Evolutionary conservation across 2,888 invertebrate genomes (phyloP).

Genomic region (Flabesymbios commensalis): DNA sequence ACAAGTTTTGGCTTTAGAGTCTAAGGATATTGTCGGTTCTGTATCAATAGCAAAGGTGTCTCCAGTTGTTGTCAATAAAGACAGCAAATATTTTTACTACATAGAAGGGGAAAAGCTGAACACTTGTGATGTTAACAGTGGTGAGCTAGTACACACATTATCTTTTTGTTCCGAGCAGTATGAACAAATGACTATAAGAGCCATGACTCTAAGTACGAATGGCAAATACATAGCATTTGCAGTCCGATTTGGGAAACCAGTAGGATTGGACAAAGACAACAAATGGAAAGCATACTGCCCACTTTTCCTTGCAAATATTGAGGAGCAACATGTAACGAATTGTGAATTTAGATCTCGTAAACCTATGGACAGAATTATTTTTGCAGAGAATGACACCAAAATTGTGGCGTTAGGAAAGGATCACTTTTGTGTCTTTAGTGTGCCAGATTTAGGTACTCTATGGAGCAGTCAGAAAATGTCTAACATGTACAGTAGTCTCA

Average conservation of each 20-base stretch:
- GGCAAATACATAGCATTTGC: conserved; percentile 10
- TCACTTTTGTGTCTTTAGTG: conserved; percentile 4
- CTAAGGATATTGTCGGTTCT: conserved; percentile 16
- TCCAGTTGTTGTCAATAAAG: conserved; percentile 13
- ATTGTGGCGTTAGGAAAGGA: conserved; percentile 14
- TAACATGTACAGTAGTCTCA: too few relatives aligned
- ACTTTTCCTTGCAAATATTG: too few relatives aligned
- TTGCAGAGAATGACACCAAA: conserved; percentile 19
- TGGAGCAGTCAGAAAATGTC: too few relatives aligned
- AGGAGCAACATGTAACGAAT: too few relatives aligned
- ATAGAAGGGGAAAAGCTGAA: conserved; percentile 4
- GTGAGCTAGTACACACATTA: conserved; percentile 10
- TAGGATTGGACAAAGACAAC: conserved; percentile 3
- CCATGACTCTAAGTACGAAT: conserved; percentile 13
- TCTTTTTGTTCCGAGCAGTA: conserved; percentile 1
- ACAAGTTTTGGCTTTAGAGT: conserved; percentile 14
- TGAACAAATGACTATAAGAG: conserved; percentile 12
- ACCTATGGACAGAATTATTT: conserved; percentile 14
- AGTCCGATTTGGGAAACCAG: conserved; percentile 11
- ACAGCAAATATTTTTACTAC: conserved; percentile 10
- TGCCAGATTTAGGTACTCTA: conserved; percentile 2
- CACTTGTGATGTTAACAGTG: conserved; percentile 21
- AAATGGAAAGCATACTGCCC: too few relatives aligned
- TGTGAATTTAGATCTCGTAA: too few relatives aligned
- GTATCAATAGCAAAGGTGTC: conserved; percentile 5